Evolutionary conservation across 2,888 invertebrate genomes (phyloP).

Genomic region (Pandemis cinnamomeana): DNA sequence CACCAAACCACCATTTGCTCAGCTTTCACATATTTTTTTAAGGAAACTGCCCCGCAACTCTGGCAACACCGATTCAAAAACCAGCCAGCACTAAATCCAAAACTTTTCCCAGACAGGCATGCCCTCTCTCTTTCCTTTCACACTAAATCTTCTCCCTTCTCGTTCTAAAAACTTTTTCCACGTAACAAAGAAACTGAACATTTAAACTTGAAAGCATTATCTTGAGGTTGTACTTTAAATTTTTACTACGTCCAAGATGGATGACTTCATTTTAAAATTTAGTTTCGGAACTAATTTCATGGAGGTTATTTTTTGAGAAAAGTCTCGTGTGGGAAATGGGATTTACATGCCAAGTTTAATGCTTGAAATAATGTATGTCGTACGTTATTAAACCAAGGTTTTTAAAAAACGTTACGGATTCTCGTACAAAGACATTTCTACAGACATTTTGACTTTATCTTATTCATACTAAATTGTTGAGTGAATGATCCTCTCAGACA

Average conservation of each 20-base stretch:
- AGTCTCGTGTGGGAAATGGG: conserved; percentile 12
- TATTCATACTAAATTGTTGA: no score
- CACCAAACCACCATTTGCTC: neutral
- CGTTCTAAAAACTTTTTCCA: conserved; percentile 49
- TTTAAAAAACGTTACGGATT: no score
- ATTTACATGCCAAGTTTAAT: conserved; percentile 18
- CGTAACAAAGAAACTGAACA: conserved; percentile 46
- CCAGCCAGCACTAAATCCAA: conserved; percentile 59
- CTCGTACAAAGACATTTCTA: no score
- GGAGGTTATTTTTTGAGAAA: conserved; percentile 33
- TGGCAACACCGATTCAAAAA: conserved; percentile 46
- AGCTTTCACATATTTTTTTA: neutral
- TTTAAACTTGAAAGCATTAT: conserved; percentile 43
- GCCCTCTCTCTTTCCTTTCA: conserved; percentile 54
- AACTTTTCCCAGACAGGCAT: conserved; percentile 63
- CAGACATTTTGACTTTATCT: no score
- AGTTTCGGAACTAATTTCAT: conserved; percentile 40
- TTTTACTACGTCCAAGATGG: conserved; percentile 44
- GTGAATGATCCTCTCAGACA: no score
- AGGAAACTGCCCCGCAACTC: neutral
- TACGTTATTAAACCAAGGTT: no score
- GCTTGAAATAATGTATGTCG: neutral
- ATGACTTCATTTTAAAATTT: conserved; percentile 42
- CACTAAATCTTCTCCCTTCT: conserved; percentile 49
- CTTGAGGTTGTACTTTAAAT: conserved; percentile 42